Percentiles rank a stretch among this genome's conserved stretches.
phyloP scores from a whole-genome alignment of 2,797 vertebrate genomes.

The Craterocephalus amniculus region DNA sequence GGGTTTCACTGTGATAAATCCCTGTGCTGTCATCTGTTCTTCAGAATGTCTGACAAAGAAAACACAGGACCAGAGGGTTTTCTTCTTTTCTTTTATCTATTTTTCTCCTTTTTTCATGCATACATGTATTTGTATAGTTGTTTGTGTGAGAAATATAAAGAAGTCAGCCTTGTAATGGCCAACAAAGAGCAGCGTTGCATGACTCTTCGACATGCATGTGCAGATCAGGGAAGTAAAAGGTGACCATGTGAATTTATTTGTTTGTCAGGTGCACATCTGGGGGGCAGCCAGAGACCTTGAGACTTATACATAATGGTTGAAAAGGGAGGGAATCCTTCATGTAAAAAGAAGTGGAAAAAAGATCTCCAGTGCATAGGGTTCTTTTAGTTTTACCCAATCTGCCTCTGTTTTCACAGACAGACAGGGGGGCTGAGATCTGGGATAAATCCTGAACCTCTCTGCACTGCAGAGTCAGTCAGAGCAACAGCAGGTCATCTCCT shows the following conservation, averaged over 20 bases:
- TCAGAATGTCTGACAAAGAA: slow-evolving; percentile 19
- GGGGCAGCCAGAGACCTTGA: slow-evolving; percentile 50
- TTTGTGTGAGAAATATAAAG: slow-evolving; percentile 3
- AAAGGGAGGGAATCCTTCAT: slow-evolving; percentile 63
- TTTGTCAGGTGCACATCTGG: slow-evolving; percentile 72
- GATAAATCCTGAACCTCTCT: slow-evolving; percentile 53
- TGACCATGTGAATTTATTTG: slow-evolving; percentile 46
- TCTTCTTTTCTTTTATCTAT: background rate
- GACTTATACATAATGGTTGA: slow-evolving; percentile 31
- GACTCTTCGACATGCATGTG: background rate
- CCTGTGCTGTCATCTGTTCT: slow-evolving; percentile 51
- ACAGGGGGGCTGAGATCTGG: slow-evolving; percentile 24
- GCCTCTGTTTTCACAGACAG: slow-evolving; percentile 56
- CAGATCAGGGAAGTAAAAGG: slow-evolving; percentile 31
- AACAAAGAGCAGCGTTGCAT: slow-evolving; percentile 37
- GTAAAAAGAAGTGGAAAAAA: slow-evolving; percentile 16
- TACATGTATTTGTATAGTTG: background rate
- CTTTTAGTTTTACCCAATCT: slow-evolving; percentile 26
- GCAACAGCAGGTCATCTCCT: slow-evolving; percentile 52
- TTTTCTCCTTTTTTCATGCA: background rate
- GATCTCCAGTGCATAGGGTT: slow-evolving; percentile 18
- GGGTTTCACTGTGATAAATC: slow-evolving; percentile 47
- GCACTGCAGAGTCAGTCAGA: slow-evolving; percentile 18
- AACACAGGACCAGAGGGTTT: slow-evolving; percentile 8
- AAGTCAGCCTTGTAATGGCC: slow-evolving; percentile 35